phyloP scores from a whole-genome alignment of 2,113 vertebrate genomes.

The Syrrhaptes paradoxus region DNA sequence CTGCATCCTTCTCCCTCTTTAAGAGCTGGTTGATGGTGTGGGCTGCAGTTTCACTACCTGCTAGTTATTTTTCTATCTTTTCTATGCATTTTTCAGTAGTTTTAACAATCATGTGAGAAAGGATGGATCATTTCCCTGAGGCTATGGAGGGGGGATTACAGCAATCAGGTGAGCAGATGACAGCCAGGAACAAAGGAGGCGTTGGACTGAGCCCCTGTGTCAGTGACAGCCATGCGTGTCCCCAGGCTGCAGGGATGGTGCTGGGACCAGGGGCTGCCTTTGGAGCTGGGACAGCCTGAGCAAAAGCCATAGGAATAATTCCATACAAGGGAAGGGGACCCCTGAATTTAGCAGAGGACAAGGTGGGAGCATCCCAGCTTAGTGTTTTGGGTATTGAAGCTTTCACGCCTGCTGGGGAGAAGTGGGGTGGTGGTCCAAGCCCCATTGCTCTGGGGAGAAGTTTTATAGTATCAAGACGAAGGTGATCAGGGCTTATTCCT shows the following conservation, averaged over 20 bases:
- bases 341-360: neutral
- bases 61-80: neutral
- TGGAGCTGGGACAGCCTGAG: too few relatives aligned
- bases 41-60: neutral
- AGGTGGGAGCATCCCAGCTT: neutral
- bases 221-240: neutral
- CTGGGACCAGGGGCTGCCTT: neutral
- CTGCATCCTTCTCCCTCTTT: neutral
- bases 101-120: neutral
- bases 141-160: neutral
- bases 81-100: neutral
- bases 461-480: too few relatives aligned
- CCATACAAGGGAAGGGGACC: accelerated
- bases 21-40: neutral
- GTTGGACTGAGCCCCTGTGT: neutral
- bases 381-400: too few relatives aligned
- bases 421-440: too few relatives aligned
- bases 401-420: neutral
- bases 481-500: neutral
- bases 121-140: neutral
- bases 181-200: neutral
- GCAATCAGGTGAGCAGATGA: neutral
- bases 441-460: neutral
- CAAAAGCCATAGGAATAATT: accelerated
- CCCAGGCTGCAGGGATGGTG: neutral